A percentile compares a stretch with the other conserved stretches of the same genome.
phyloP scores from a whole-genome alignment of 2,888 invertebrate species.

The Anorthoa munda region DNA sequence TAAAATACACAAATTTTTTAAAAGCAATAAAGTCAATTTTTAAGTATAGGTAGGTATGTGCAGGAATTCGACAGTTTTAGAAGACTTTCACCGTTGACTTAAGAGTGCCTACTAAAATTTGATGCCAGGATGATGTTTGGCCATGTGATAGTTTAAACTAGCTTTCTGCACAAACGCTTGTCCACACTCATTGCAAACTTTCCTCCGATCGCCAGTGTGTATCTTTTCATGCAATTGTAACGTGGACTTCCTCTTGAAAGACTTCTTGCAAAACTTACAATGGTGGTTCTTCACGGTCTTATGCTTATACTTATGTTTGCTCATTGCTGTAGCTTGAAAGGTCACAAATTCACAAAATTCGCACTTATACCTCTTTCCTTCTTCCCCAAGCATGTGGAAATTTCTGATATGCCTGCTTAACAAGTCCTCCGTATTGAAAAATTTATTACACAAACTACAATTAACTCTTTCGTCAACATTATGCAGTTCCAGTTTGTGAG shows the following conservation, averaged over 20 bases:
- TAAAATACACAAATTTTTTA: too few species aligned
- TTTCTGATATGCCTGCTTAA: slow-evolving; percentile 79
- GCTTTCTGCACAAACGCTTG: slow-evolving; percentile 88
- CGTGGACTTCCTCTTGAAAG: slow-evolving; percentile 82
- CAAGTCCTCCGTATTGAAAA: slow-evolving; percentile 78
- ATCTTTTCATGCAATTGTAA: slow-evolving; percentile 82
- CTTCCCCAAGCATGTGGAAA: slow-evolving; percentile 83
- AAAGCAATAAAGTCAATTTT: too few species aligned
- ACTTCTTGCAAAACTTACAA: slow-evolving; percentile 85
- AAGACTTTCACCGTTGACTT: not conserved
- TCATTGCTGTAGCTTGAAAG: slow-evolving; percentile 79
- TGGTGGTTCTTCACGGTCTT: slow-evolving; percentile 83
- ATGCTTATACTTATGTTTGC: slow-evolving; percentile 85
- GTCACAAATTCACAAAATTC: slow-evolving; percentile 83
- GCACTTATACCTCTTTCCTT: slow-evolving; percentile 75
- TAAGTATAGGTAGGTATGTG: too few species aligned
- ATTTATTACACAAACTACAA: slow-evolving; percentile 82
- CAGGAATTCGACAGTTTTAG: too few species aligned
- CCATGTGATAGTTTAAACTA: slow-evolving; percentile 86
- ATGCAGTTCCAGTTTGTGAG: slow-evolving; percentile 81
- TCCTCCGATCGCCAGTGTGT: slow-evolving; percentile 83
- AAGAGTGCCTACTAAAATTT: slow-evolving; percentile 70
- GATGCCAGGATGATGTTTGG: slow-evolving; percentile 84
- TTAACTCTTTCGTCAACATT: slow-evolving; percentile 80
- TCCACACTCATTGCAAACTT: slow-evolving; percentile 81